phyloP scores from a whole-genome alignment of 2,888 invertebrate species.

The Drosophila siamana region DNA sequence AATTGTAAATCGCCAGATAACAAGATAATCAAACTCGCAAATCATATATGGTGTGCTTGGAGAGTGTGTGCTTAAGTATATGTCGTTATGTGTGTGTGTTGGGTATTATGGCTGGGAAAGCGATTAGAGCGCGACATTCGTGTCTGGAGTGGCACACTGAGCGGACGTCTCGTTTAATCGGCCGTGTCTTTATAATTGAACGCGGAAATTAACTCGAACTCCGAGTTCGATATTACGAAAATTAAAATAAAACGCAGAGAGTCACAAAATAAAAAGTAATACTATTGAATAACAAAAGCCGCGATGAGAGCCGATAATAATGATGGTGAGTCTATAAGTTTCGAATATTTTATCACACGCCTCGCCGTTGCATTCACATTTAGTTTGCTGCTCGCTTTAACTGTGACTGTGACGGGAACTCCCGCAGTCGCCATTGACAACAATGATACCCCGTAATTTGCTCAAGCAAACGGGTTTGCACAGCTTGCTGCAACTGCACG shows the following conservation, averaged over 20 bases:
- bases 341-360: not conserved
- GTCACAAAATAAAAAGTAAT: slow-evolving; percentile 1
- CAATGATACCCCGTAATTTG: not conserved
- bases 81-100: not conserved
- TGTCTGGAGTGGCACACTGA: slow-evolving; percentile 94
- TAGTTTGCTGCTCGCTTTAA: not conserved
- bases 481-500: not conserved
- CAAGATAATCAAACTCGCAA: slow-evolving; percentile 49
- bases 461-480: not conserved
- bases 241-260: slow-evolving; percentile 1
- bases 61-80: not conserved
- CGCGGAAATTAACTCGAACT: slow-evolving; percentile 36
- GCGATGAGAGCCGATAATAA: slow-evolving; percentile 57
- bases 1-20: slow-evolving; percentile 45
- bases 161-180: slow-evolving; percentile 37
- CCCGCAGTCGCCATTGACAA: not conserved
- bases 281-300: slow-evolving; percentile 7
- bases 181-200: slow-evolving; percentile 26
- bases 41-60: slow-evolving; percentile 30
- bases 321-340: slow-evolving; percentile 48
- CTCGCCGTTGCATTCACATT: not conserved
- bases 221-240: not conserved
- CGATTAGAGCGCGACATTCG: slow-evolving; percentile 99
- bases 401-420: not conserved
- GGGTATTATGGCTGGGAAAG: slow-evolving; percentile 93